Conservation (phyloP, 2,113 vertebrate species). For the Benitochromis conjunctus region DNA sequence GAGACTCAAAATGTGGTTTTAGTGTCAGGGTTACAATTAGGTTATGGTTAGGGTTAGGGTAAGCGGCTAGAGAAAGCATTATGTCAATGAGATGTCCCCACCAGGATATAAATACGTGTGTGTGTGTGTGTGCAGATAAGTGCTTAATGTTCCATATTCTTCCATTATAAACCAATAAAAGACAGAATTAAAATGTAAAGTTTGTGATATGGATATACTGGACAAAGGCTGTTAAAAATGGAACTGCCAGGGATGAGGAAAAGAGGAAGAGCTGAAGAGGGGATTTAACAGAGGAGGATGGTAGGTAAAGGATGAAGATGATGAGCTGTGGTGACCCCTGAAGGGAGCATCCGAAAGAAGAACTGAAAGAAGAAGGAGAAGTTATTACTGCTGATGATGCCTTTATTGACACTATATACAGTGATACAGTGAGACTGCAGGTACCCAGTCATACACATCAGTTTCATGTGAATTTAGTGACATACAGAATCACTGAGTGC, state of each 20-base stretch:
- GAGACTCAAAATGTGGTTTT: too few relatives aligned
- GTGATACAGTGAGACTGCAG: background rate
- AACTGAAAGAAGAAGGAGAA: background rate
- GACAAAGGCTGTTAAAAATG: background rate
- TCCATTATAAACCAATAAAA: too few relatives aligned
- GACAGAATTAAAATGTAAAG: too few relatives aligned
- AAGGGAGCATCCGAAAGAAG: background rate
- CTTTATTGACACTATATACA: background rate
- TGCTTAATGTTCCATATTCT: too few relatives aligned
- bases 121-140: too few relatives aligned
- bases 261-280: background rate
- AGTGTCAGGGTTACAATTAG: too few relatives aligned
- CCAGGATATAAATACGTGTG: too few relatives aligned
- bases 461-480: background rate
- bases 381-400: background rate
- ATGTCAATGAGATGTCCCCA: too few relatives aligned
- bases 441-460: background rate
- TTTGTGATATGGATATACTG: background rate
- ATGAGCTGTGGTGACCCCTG: background rate
- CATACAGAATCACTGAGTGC: background rate
- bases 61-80: too few relatives aligned
- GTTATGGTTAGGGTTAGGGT: too few relatives aligned
- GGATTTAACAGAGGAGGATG: background rate
- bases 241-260: background rate
- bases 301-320: background rate